Percentiles rank a stretch among this genome's conserved stretches.
These are phyloP conservation scores for Sylvia borin DNA, from an alignment of 2,797 vertebrate genomes.

Conservation along the genomic window DNA sequence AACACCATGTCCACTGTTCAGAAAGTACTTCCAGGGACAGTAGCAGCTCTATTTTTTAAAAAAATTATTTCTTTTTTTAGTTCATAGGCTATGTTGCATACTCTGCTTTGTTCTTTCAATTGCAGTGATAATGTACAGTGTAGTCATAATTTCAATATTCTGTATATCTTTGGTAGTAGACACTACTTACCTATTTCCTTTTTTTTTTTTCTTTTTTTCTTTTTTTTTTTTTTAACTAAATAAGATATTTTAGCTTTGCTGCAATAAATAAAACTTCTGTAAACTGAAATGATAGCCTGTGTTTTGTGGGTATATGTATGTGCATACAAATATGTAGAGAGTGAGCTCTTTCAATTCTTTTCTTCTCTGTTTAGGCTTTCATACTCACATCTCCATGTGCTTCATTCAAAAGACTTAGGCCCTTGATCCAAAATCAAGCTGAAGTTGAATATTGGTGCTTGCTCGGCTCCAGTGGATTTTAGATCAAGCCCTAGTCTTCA, in stretches of 20 bases:
- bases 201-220: conserved; percentile 6
- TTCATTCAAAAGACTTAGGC: conserved; percentile 1
- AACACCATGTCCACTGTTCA: not conserved
- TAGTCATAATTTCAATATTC: not conserved
- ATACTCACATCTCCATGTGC: conserved; percentile 18
- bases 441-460: not conserved
- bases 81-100: not conserved
- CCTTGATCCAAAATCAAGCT: conserved; percentile 50
- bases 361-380: conserved; percentile 47
- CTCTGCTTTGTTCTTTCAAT: not conserved
- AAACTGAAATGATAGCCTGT: not conserved
- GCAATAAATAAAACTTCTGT: not conserved
- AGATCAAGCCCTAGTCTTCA: conserved; percentile 50
- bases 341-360: conserved; percentile 45
- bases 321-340: conserved; percentile 16
- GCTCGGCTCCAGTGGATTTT: conserved; percentile 32
- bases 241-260: not conserved
- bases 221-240: not conserved
- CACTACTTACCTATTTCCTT: not conserved
- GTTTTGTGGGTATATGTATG: conserved; percentile 27
- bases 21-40: not conserved
- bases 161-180: not conserved
- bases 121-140: not conserved
- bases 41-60: not conserved
- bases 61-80: too few species aligned